Evolutionary conservation across 2,113 vertebrate species (phyloP).

Genomic region (Bucco capensis): DNA sequence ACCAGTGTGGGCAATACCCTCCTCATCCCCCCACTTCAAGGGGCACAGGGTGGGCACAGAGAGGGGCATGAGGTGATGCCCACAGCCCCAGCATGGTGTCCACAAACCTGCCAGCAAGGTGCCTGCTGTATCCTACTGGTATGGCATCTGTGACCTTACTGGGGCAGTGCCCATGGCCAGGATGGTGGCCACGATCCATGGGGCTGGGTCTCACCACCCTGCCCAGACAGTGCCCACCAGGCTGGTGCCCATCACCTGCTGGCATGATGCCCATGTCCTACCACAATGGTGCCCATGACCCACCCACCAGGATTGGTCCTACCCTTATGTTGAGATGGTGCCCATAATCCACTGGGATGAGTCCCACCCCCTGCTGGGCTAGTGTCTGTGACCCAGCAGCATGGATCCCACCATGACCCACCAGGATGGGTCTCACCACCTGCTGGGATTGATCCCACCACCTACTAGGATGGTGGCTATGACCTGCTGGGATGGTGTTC

Average conservation of each 20-base stretch:
- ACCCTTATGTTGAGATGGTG: not conserved
- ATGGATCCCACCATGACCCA: not conserved
- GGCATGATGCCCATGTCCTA: no score
- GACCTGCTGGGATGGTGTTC: not conserved
- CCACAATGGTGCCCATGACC: not conserved
- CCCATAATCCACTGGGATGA: not conserved
- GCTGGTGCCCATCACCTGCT: not conserved
- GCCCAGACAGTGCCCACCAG: no score
- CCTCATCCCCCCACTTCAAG: accelerated
- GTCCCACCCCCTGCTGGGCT: no score
- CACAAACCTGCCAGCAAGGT: not conserved
- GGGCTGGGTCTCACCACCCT: not conserved
- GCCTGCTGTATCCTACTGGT: not conserved
- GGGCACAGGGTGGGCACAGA: not conserved
- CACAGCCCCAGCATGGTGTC: not conserved
- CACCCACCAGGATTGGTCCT: no score
- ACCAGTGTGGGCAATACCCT: accelerated
- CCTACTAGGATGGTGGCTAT: not conserved
- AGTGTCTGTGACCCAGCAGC: not conserved
- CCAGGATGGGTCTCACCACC: no score
- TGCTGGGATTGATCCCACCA: not conserved
- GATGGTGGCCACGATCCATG: not conserved
- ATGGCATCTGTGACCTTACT: not conserved
- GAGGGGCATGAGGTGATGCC: no score
- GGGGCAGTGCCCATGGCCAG: not conserved